Base-by-base conservation (phyloP, 2,113 vertebrate genomes). In the Gymnarchus niloticus region DNA sequence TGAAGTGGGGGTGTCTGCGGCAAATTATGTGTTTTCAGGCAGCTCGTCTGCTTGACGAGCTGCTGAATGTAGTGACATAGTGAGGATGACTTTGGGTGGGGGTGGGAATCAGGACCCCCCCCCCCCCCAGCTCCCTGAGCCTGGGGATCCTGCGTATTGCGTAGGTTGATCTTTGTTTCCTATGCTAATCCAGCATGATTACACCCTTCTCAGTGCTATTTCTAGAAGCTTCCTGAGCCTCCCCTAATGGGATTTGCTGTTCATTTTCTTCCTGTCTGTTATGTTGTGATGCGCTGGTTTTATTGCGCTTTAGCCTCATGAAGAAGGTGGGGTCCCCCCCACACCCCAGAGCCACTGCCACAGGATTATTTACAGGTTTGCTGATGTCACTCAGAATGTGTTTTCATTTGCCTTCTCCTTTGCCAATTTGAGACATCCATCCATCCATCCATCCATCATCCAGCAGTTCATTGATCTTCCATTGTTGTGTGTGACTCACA, bases 161-260 rank as follows among this genome's bases (percentile, higher is more conserved):
- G 10, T 76, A 84, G 78, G 83, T 59, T 28, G 19, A n/a, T 12
- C 23, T 51, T 28, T 69, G 48, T 48, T 37, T 84, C n/a, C 59
- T 51, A n/a, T 69, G 84, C 85, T 92, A 93, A 94, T 93, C 91
- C 83, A 65, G 69, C 84, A 87, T 85, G 83, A 85, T 65, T 83
- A 85, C 86, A 69, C 77, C 90, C 90, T 90, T 86, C 88, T 92
- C 89, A 89, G 89, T 91, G 91, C 92, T 93, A 92, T 93, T 93
- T 89, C 85, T 83, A 92, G 91, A 85, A 83, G 86, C 88, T 86
- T 89, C 86, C 90, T 92, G 92, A 92, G 91, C 91, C 89, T 69
- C 81, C 81, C 61, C 88, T 93, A 93, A 93, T 92, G 87, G 91
- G 93, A 92, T 93, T 92, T 87, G n/a, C 69, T 21, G 52, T 88